These are phyloP conservation scores for Scyliorhinus canicula DNA, from an alignment of 2,797 vertebrate species.

Conservation along the genomic window DNA sequence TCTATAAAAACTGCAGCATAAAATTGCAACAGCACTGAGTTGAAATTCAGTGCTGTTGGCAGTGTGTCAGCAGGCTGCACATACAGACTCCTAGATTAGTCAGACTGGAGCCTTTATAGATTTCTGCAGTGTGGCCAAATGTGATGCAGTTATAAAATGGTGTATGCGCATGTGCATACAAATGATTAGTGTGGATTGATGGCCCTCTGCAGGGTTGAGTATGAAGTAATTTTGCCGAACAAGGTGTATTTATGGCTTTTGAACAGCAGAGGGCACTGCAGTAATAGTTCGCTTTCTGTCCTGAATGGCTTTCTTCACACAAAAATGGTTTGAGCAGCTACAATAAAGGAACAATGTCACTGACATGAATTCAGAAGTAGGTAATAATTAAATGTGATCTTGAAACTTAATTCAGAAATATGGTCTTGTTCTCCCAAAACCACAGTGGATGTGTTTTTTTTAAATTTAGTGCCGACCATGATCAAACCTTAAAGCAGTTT, in stretches of 20 bases:
- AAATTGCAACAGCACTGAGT: not conserved
- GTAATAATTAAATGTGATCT: not conserved
- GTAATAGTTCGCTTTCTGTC: not conserved
- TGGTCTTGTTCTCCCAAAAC: not conserved
- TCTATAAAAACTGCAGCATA: not conserved
- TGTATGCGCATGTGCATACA: not conserved
- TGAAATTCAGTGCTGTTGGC: not conserved
- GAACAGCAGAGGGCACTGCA: conserved; percentile 14
- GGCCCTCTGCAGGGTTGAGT: conserved; percentile 21
- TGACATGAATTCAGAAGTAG: not conserved
- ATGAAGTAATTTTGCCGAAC: not conserved
- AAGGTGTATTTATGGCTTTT: not conserved
- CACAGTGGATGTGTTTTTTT: not conserved
- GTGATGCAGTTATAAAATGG: not conserved
- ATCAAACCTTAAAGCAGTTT: not conserved
- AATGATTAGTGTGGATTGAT: not conserved
- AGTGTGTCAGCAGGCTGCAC: not conserved
- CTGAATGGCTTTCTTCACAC: not conserved
- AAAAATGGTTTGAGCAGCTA: not conserved
- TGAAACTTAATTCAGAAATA: not conserved
- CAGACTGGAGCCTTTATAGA: not conserved
- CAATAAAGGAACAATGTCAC: not conserved
- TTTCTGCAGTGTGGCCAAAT: not conserved
- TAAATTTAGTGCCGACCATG: not conserved
- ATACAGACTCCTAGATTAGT: not conserved